A percentile compares a stretch with the other conserved stretches of the same genome.
Conservation (phyloP, 2,113 vertebrate species). For the Elaphurus davidianus region DNA sequence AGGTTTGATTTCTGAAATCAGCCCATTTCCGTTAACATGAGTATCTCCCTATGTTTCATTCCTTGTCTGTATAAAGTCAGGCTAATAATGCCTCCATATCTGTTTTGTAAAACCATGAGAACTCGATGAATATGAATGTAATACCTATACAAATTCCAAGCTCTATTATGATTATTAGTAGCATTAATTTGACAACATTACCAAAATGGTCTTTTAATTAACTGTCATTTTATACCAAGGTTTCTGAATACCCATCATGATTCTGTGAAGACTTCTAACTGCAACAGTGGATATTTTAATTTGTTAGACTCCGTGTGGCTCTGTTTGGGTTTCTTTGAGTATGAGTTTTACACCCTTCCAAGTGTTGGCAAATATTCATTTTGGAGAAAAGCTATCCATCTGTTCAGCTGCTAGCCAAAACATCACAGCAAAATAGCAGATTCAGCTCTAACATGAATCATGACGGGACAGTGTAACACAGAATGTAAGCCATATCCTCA, state of each 20-base stretch:
- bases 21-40: background rate
- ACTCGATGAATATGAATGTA: background rate
- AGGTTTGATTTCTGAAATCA: background rate
- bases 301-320: conserved; percentile 34
- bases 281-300: conserved; percentile 42
- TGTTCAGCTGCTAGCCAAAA: conserved; percentile 63
- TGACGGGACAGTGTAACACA: background rate
- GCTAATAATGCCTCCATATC: background rate
- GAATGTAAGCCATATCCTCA: background rate
- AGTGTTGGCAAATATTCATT: conserved; percentile 75
- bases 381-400: conserved; percentile 57
- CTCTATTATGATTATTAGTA: background rate
- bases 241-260: background rate
- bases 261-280: background rate
- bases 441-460: background rate
- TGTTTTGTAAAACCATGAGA: background rate
- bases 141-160: background rate
- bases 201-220: background rate
- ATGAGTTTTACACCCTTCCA: conserved; percentile 70
- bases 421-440: conserved; percentile 57
- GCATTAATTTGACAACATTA: background rate
- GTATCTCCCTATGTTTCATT: background rate
- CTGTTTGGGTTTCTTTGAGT: conserved; percentile 69
- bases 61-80: background rate
- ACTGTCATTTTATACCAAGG: background rate